phyloP scores from a whole-genome alignment of 1,140 invertebrate genomes.

The Leptonema lineaticorne region DNA sequence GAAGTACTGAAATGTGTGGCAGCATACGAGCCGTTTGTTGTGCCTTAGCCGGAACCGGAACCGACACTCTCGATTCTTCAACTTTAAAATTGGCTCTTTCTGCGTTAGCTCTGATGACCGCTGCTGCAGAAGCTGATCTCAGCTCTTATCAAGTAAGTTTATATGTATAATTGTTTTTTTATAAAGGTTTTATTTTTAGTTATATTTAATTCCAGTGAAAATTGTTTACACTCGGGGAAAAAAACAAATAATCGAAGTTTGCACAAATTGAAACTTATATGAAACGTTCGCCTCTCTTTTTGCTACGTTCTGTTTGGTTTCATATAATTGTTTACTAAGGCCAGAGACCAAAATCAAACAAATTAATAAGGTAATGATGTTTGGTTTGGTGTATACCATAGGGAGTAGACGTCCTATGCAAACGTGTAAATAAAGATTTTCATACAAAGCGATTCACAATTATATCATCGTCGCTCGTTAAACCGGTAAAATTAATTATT shows the following conservation, averaged over 20 bases:
- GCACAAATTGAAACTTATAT: too few species aligned
- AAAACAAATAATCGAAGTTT: too few species aligned
- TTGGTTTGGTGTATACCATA: constrained; percentile 18
- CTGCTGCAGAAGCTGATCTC: constrained; percentile 33
- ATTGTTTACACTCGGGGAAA: too few species aligned
- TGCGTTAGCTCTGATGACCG: constrained; percentile 23
- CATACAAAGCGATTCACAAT: too few species aligned
- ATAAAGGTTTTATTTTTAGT: too few species aligned
- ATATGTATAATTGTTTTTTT: not conserved
- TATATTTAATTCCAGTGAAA: too few species aligned
- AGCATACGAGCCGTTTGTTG: constrained; percentile 34
- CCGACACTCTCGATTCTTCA: constrained; percentile 13
- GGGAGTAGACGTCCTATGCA: constrained; percentile 20
- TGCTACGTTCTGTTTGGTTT: constrained; percentile 11
- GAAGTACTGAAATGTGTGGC: constrained; percentile 34
- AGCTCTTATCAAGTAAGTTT: constrained; percentile 31
- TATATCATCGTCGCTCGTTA: too few species aligned
- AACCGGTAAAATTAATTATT: too few species aligned
- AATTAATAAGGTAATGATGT: constrained; percentile 40
- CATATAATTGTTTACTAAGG: constrained; percentile 27
- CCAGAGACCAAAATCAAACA: constrained; percentile 34
- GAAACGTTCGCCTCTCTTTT: constrained; percentile 20
- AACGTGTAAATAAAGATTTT: not conserved
- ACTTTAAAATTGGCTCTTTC: constrained; percentile 28
- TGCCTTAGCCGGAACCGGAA: constrained; percentile 21